Conservation (phyloP, 2,888 invertebrate genomes). For the Iselma pallidipennis region DNA sequence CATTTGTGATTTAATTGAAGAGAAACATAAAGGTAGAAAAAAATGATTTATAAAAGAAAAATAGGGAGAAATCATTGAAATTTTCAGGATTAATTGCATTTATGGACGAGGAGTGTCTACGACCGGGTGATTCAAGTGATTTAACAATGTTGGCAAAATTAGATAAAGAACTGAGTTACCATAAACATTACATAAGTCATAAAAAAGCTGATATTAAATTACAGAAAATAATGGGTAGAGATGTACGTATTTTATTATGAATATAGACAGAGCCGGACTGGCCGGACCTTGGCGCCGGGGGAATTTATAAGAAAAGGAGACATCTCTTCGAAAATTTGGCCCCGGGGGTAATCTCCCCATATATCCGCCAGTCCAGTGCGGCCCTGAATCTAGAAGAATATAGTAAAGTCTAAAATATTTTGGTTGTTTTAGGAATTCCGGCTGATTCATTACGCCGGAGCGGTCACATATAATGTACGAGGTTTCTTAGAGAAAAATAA, state of each 20-base stretch:
- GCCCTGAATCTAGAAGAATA: too few species aligned
- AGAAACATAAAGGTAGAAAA: slow-evolving; percentile 75
- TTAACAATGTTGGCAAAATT: slow-evolving; percentile 81
- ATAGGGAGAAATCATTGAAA: background rate
- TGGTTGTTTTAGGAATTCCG: slow-evolving; percentile 74
- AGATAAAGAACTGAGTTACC: slow-evolving; percentile 70
- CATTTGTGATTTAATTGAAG: slow-evolving; percentile 91
- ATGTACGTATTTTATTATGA: slow-evolving; percentile 62
- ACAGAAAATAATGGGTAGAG: slow-evolving; percentile 83
- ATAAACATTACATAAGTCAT: slow-evolving; percentile 84
- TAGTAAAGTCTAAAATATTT: too few species aligned
- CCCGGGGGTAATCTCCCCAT: too few species aligned
- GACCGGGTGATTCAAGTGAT: slow-evolving; percentile 87
- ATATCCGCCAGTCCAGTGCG: too few species aligned
- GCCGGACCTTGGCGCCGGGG: too few species aligned
- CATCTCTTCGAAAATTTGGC: too few species aligned
- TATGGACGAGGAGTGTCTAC: slow-evolving; percentile 89
- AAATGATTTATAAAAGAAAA: background rate
- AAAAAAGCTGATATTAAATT: slow-evolving; percentile 74
- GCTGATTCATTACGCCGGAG: slow-evolving; percentile 89
- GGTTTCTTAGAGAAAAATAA: slow-evolving; percentile 94
- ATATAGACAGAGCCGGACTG: too few species aligned
- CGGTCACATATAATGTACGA: slow-evolving; percentile 85
- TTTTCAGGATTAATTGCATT: slow-evolving; percentile 75
- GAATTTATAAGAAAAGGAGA: too few species aligned